A percentile compares a stretch with the other conserved stretches of the same genome.
These are phyloP conservation scores for Aspiorhynchus laticeps DNA, from an alignment of 2,113 vertebrate genomes.

Conservation along the genomic window DNA sequence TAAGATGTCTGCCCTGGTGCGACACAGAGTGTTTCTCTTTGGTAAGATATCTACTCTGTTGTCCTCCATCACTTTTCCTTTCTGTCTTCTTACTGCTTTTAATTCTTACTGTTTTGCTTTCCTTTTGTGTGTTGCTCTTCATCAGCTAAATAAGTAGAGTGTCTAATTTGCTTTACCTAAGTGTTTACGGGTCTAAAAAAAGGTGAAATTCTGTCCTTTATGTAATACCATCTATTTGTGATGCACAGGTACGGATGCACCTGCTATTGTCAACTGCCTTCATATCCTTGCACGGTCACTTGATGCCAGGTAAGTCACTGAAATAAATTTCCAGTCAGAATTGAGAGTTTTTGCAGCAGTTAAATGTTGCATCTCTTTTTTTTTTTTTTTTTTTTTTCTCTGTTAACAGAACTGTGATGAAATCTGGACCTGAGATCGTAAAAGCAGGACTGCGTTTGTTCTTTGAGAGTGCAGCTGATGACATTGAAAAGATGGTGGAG, in stretches of 20 bases:
- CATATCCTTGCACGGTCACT: constrained; percentile 90
- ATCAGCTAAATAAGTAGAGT: neutral
- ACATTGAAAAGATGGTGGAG: constrained; percentile 95
- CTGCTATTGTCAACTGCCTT: constrained; percentile 90
- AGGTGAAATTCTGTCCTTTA: neutral
- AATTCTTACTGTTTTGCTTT: constrained; percentile 37
- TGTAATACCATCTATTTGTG: neutral
- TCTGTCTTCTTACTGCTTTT: constrained; percentile 5
- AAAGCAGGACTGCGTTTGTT: constrained; percentile 91
- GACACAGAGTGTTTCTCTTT: constrained; percentile 93
- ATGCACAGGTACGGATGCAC: constrained; percentile 84
- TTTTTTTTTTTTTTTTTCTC: neutral
- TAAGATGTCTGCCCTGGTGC: constrained; percentile 92
- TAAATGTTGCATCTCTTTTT: neutral
- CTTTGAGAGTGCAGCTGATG: constrained; percentile 91
- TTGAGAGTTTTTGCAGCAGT: neutral
- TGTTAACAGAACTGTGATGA: constrained; percentile 88
- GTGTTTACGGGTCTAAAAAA: neutral
- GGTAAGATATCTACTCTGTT: constrained; percentile 78
- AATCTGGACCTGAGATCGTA: constrained; percentile 95
- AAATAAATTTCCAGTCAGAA: neutral
- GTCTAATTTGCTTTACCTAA: neutral
- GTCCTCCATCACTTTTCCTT: neutral
- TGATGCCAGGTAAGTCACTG: constrained; percentile 82
- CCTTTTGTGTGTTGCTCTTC: constrained; percentile 14